Evolutionary conservation across 2,797 vertebrate genomes (phyloP).

Genomic region (Pyrocephalus nanus): DNA sequence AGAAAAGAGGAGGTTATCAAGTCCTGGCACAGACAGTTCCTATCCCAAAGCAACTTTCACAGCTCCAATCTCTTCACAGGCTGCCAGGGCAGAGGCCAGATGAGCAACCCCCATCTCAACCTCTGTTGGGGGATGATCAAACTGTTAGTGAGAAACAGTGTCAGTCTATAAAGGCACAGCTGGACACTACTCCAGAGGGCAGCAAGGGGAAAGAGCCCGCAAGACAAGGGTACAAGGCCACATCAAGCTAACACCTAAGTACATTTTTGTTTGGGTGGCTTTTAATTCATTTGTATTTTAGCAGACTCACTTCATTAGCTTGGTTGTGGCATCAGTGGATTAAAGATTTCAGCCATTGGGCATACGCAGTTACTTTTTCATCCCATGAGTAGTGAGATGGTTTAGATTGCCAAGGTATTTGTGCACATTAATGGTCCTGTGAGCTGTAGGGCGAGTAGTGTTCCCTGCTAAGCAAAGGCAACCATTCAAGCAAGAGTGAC

Average conservation of each 20-base stretch:
- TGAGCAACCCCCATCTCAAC: background rate
- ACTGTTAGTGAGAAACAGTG: fast-evolving
- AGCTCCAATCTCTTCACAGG: background rate
- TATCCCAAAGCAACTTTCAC: background rate
- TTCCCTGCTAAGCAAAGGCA: background rate
- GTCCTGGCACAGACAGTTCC: background rate
- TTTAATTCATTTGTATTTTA: background rate
- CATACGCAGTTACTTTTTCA: background rate
- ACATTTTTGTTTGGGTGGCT: background rate
- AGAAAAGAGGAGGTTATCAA: background rate
- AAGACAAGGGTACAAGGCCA: background rate
- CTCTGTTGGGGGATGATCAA: fast-evolving
- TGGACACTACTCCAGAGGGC: background rate
- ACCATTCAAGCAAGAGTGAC: background rate
- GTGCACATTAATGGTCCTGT: background rate
- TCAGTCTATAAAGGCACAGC: too few species aligned
- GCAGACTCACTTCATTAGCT: background rate
- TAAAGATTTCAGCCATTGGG: background rate
- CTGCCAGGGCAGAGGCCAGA: background rate
- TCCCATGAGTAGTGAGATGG: background rate
- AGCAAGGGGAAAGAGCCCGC: background rate
- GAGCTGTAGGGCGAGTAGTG: background rate
- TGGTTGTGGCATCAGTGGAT: background rate
- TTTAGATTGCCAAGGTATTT: background rate
- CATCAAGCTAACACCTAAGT: background rate